These are phyloP conservation scores for Cephonodes hylas DNA, from an alignment of 2,888 invertebrate genomes.

Conservation along the genomic window DNA sequence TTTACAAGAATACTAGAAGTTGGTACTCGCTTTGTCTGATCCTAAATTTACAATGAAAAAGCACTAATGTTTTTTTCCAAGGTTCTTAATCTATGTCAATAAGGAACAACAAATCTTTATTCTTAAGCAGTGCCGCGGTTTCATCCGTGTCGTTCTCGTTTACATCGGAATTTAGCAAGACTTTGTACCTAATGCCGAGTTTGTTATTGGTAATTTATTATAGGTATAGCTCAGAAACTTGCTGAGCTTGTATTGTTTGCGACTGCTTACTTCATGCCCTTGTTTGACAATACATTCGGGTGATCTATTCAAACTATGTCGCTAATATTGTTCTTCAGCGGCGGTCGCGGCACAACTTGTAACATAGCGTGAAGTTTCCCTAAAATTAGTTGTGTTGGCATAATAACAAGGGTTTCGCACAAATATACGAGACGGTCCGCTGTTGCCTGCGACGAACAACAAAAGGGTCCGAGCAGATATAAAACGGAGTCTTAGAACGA, in stretches of 20 bases:
- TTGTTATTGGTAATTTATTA: no score
- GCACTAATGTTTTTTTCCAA: no score
- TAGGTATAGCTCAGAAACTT: background rate
- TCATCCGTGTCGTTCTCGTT: no score
- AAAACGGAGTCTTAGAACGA: conserved; percentile 70
- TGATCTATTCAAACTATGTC: conserved; percentile 7
- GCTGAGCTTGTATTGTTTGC: background rate
- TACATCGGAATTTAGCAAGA: no score
- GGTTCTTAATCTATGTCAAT: no score
- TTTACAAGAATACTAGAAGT: no score
- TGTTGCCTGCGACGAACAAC: conserved; percentile 39
- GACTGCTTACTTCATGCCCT: background rate
- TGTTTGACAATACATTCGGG: background rate
- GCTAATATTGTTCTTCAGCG: conserved; percentile 8
- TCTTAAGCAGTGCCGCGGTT: no score
- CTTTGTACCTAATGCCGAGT: no score
- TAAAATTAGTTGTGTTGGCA: conserved; percentile 55
- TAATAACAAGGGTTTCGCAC: conserved; percentile 48
- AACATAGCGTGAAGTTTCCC: conserved; percentile 28
- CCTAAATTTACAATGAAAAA: no score
- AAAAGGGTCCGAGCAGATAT: conserved; percentile 59
- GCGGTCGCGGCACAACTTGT: background rate
- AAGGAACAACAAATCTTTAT: no score
- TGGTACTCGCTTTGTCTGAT: no score
- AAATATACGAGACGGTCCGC: conserved; percentile 42